Base-by-base conservation (phyloP, 2,797 vertebrate genomes). In the Chloroceryle inda region DNA sequence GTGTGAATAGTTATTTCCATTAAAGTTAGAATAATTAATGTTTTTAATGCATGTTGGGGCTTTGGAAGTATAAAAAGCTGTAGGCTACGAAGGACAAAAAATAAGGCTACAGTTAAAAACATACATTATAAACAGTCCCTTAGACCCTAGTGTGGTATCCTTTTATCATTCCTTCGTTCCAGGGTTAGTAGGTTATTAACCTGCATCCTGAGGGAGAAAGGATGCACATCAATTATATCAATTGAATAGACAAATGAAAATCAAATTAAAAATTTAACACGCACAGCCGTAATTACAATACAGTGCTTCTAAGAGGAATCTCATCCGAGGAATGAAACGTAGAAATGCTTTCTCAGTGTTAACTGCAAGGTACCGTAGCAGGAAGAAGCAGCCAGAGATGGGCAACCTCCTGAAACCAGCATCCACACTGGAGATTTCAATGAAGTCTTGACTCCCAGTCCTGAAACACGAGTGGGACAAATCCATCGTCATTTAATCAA, bases 251-350 rank as follows among this genome's bases (percentile, higher is more conserved):
- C 92, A 96, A 97, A 96, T 96, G 97, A 98, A 97, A 97, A 88
- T 94, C 75, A 95, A 95, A 97, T 97, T 97, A 97, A 97, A 97
- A 97, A 96, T 98, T 97, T 94, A 97, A 97, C 82, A 96, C 4
- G 3, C 86, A 45, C 89, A 85, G 72, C 89, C 76, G 75, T 96
- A 95, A 94, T 93, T 86, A 95, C 89, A 93, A 92, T 66, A 72
- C 92, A 87, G 81, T 33, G 77, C 52, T 86, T 91, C 94, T 91
- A 94, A n/a, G 13, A 95, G 88, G 71, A 97, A 83, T 93, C 96
- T 94, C 87, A 82, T 69, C 61, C 45, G 20, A 90, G 89, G 89
- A 95, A 62, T 18, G 58, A 85, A 96, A 89, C 0, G 5, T 61
- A 85, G 90, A 94, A 92, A 53, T 49, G 42, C 62, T 94, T 94